A percentile compares a stretch with the other conserved stretches of the same genome.
Evolutionary conservation across 2,797 vertebrate species (phyloP).

Genomic region (Dermochelys coriacea): DNA sequence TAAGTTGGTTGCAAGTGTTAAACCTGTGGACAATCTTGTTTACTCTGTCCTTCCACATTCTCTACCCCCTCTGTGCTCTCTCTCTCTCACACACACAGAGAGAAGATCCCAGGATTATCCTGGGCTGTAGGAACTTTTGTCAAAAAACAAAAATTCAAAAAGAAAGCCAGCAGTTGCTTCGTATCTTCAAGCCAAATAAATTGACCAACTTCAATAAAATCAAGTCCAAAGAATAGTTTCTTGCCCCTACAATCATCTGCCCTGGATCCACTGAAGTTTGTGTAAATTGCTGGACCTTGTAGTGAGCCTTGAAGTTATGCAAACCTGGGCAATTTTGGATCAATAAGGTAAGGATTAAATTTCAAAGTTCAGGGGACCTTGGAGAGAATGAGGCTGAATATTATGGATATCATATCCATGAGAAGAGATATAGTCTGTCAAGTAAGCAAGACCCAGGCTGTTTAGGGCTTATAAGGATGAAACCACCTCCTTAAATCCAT

Average conservation of each 20-base stretch:
- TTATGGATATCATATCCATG: background rate
- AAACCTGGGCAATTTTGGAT: fast-evolving
- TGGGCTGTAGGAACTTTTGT: background rate
- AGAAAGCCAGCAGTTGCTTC: background rate
- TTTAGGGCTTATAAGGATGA: background rate
- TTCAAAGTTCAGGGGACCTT: background rate
- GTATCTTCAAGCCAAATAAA: background rate
- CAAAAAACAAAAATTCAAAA: background rate
- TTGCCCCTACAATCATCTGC: fast-evolving
- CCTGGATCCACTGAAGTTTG: background rate
- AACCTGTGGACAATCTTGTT: background rate
- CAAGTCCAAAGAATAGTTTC: fast-evolving
- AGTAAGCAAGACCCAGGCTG: background rate
- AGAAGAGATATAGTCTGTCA: background rate
- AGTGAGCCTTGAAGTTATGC: background rate
- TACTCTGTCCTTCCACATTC: background rate
- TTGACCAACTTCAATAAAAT: background rate
- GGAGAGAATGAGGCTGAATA: background rate
- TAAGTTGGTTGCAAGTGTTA: background rate
- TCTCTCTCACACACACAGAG: background rate
- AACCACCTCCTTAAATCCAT: background rate
- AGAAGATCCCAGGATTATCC: background rate
- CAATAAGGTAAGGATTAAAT: background rate
- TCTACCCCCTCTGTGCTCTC: background rate
- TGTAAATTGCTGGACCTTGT: background rate